Evolutionary conservation across 2,888 invertebrate species (phyloP), one percentile per base, ranked within the genome.

Genomic region (Protonemura montana): DNA sequence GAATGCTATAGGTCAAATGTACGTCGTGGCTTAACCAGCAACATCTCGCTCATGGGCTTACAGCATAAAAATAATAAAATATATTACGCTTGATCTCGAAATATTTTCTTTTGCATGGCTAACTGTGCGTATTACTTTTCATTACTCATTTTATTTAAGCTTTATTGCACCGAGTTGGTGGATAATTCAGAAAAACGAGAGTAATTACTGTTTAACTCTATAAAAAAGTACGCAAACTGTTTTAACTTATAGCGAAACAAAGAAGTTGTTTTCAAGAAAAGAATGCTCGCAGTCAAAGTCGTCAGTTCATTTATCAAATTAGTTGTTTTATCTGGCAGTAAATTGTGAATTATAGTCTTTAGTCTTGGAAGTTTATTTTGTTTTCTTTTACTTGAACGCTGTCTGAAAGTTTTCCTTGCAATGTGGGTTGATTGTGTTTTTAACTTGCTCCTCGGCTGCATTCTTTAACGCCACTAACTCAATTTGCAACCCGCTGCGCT

Each of bases 171-270:
- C 59, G 21, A 59, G 59, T 59, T 21, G 3, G 59, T 59, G 59
- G 59, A 59, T 59, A 59, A 59, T 59, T 59, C 59, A 59, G 59
- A 59, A 59, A 59, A 59, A 59, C 59, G 59, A 59, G 59, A 59
- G 59, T 59, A 59, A 59, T 59, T 59, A 59, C 21, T 59, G 59
- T 59, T 59, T 16, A 59, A 10, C 21, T 59, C 21, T 59, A 59
- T 59, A 59, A 59, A 59, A 59, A 59, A 59, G 59, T 21, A 59
- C 59, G 59, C 59, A 59, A 59, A 59, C 59, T 59, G 59, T 59
- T 59, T 21, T 59, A 59, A 59, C 59, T 59, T 59, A 59, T 10
- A 59, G 59, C 59, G 59, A 59, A 59, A 59, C 59, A 59, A 59
- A 59, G 59, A 59, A 59, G 59, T 59, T 59, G 59, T 59, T 59